Base-by-base conservation (phyloP, 2,888 invertebrate species). In the Drosophila pseudotakahashii region DNA sequence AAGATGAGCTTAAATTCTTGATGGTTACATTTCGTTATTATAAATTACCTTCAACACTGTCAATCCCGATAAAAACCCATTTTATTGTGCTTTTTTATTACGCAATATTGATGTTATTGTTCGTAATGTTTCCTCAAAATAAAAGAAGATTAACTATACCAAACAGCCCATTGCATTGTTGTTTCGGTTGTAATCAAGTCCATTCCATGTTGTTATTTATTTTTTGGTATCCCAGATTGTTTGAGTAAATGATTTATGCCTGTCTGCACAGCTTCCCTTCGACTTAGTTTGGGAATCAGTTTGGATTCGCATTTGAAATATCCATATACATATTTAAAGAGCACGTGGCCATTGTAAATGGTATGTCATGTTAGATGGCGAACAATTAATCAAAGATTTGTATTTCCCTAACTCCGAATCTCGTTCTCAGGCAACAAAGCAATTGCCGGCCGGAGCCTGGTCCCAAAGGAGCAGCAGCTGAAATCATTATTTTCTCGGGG, bases 301-400 rank as follows among this genome's bases (percentile, higher is more conserved):
- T 73, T 42, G 51, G 74, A 67, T 74, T 73, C 74, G 66, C 74
- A 72, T 73, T 74, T 74, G 72, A 66, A 74, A 74, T 74, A 74
- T 66, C 53, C 72, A 50, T 54, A 86, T 82, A 75, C 82, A 83
- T 83, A 88, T 86, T 83, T 82, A 88, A 83, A 83, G 80, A 83
- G 82, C 87, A 73, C 78, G 78, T 83, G 87, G 89, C 87, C 69
- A 75, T 88, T 88, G 87, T 82, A 82, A 82, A 82, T 82, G 86
- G 88, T 82, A 77, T 85, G 82, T 77, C 86, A 67, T 82, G 82
- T 88, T 78, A 68, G 73, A 64, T 57, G 83, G 71, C 61, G 67
- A 61, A 79, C 89, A 83, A 83, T 88, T 83, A 83, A 83, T 83
- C 82, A 83, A 83, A 86, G 83, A 88, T 86, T 88, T 83, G 77